Percentiles rank a stretch among this genome's conserved stretches.
These are phyloP conservation scores for Acleris literana DNA, from an alignment of 2,888 invertebrate species.

Conservation along the genomic window DNA sequence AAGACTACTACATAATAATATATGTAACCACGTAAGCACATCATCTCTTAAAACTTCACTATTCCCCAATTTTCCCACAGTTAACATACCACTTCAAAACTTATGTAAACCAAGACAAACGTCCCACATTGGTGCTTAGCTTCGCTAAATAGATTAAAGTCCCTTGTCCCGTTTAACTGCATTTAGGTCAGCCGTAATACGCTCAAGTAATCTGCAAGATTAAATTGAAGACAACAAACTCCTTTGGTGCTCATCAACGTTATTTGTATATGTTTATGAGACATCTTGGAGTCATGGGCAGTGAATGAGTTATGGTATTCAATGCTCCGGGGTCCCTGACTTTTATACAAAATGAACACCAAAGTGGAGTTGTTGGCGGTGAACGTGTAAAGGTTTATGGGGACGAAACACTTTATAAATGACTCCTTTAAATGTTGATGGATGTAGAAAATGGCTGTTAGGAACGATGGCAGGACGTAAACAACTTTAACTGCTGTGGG, in stretches of 20 bases:
- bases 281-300: too few species aligned
- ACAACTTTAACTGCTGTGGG: neutral
- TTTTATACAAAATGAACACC: too few species aligned
- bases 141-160: conserved; percentile 21
- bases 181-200: conserved; percentile 31
- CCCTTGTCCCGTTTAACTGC: conserved; percentile 20
- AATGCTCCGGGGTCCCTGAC: too few species aligned
- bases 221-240: conserved; percentile 20
- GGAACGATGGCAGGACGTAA: neutral
- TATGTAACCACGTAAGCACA: neutral
- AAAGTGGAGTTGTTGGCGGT: too few species aligned
- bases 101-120: conserved; percentile 17
- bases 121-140: conserved; percentile 1
- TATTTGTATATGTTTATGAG: too few species aligned
- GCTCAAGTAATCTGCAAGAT: conserved; percentile 29
- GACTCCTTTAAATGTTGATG: conserved; percentile 10
- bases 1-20: too few species aligned
- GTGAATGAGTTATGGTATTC: too few species aligned
- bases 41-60: too few species aligned
- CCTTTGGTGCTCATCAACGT: too few species aligned
- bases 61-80: conserved; percentile 4
- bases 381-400: neutral
- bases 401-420: conserved; percentile 20
- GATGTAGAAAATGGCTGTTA: neutral
- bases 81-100: neutral